Evolutionary conservation across 2,797 vertebrate genomes (phyloP).

Genomic region (Todus mexicanus): DNA sequence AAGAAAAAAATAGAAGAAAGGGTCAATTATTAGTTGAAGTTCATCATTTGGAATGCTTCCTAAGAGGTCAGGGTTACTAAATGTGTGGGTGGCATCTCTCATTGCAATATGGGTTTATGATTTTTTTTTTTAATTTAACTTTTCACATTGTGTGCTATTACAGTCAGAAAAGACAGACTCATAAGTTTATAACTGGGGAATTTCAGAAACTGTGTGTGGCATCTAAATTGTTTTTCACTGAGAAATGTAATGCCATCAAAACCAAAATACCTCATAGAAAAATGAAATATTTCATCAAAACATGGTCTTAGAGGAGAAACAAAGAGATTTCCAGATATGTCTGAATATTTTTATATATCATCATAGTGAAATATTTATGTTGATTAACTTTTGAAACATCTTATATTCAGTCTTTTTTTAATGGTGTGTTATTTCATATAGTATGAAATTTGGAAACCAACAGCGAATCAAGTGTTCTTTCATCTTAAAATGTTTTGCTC

Average conservation of each 20-base stretch:
- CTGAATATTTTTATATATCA: neutral
- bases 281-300: neutral
- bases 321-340: neutral
- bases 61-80: neutral
- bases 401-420: neutral
- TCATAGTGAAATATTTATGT: neutral
- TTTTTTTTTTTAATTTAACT: neutral
- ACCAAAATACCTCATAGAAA: neutral
- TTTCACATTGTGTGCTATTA: neutral
- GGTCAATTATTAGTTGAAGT: neutral
- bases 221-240: neutral
- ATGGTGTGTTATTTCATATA: neutral
- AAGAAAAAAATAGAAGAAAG: neutral
- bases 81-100: neutral
- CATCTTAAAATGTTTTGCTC: neutral
- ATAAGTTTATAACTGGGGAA: neutral
- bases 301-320: neutral
- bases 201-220: neutral
- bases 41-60: neutral
- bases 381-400: neutral
- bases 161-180: neutral
- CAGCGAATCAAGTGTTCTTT: neutral
- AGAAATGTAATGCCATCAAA: neutral
- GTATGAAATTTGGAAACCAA: neutral
- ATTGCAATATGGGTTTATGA: neutral